Base-by-base conservation (phyloP, 1,140 invertebrate species). In the Penaeus japonicus region DNA sequence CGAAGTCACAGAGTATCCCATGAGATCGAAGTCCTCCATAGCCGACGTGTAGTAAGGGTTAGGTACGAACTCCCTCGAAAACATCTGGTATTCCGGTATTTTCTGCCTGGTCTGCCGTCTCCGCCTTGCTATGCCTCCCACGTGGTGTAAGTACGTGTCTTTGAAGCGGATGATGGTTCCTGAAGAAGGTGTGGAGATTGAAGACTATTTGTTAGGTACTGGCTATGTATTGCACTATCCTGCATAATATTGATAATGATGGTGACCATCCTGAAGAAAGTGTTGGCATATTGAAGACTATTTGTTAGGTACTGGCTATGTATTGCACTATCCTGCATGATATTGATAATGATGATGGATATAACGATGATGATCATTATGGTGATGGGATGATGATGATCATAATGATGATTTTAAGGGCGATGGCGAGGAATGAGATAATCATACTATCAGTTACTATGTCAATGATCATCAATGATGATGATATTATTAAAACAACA, bases 1-100 rank as follows among this genome's bases (percentile, higher is more conserved):
- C 15, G 94, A 94, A 70, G 94, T 94, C 5, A 95, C 93, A 27
- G 94, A 93, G 89, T 89, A 90, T 65, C 92, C 92, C 62, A 92
- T 91, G 62, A 91, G 91, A 59, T 92, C 91, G 83, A 84, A 89
- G 84, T 91, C 89, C 22, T 84, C 30, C 24, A 89, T 91, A 82
- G 24, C 54, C 17, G 55, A 5, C 47, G 73, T 89, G 73, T 59
- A 90, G 81, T 47, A 89, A 7, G 89, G 90, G 83, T 91, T 91
- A 53, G 84, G 91, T 53, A 91, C 91, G 85, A 77, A 30, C 10
- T 24, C 17, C 59, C 24, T 24, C 1, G 24, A 15, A 35, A 78
- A 83, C 87, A 78, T 88, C 32, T n/a, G 22, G 7, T 4, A 2
- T 39, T 75, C 35, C n/a, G 15, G 18, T 59, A 30, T 32, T 54